Evolutionary conservation across 2,888 invertebrate genomes (phyloP), one percentile per base, ranked within the genome.

Genomic region (Julus scanicus): DNA sequence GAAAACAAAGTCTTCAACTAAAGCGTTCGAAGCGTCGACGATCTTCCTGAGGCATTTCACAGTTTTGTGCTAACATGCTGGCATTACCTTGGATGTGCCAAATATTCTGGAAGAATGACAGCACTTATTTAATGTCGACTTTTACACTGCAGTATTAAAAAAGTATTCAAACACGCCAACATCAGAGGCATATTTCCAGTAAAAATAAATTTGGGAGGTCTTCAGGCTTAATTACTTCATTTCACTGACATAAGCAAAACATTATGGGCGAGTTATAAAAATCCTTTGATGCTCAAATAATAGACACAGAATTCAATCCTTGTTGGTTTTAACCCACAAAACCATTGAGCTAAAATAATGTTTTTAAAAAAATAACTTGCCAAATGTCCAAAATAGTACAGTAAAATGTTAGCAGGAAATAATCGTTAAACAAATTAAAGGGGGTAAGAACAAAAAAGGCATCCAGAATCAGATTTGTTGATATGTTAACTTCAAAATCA

Each of bases 71-170:
- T 57, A 57, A 57, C 57, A 57, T 15, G 57, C 57, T 57, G 57
- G 57, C 57, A 57, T 57, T 57, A 57, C 57, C 57, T 57, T 57
- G 57, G 57, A 57, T 57, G 57, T 57, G 57, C 57, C 57, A 57
- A 57, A 57, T 57, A 17, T 17, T 57, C 57, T 57, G 57, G 57
- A 57, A 57, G 57, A 57, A 57, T 57, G 57, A 57, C 57, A 57
- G 57, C 57, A 57, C 57, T 17, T 15, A 57, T 57, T n/a, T 57
- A 57, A 57, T 57, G 57, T 57, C 57, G 57, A 57, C 57, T n/a
- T 57, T 57, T n/a, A 57, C 15, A 57, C 57, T 57, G 57, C n/a
- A 17, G 5, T 17, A 17, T 57, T 57, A 17, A 57, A 57, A 57
- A 57, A 57, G 57, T 5, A 57, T 17, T 57, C 5, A 57, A 57